Evolutionary conservation across 2,113 vertebrate genomes (phyloP).

Genomic region (Antennarius striatus): DNA sequence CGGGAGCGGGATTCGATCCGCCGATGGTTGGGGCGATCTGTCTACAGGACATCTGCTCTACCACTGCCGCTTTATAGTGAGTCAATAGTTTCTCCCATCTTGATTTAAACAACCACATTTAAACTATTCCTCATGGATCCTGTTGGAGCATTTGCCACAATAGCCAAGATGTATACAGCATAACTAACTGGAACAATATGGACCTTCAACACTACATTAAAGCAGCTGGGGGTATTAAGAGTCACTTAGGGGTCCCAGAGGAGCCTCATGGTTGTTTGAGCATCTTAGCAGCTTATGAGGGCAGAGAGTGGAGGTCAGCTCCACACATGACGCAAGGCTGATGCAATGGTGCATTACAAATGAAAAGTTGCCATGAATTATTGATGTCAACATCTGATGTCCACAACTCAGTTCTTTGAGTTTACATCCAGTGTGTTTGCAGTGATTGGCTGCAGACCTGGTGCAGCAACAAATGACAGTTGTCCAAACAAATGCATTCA

Average conservation of each 20-base stretch:
- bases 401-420: background rate
- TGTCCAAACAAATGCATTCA: conserved; percentile 55
- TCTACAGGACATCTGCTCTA: too few species aligned
- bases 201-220: conserved; percentile 27
- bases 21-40: too few species aligned
- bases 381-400: conserved; percentile 58
- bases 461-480: conserved; percentile 32
- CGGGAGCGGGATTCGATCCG: too few species aligned
- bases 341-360: conserved; percentile 62
- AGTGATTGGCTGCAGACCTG: conserved; percentile 8
- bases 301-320: conserved; percentile 55
- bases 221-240: conserved; percentile 55
- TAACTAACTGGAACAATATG: conserved; percentile 28
- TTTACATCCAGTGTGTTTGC: background rate
- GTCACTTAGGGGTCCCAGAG: conserved; percentile 59
- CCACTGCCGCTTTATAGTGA: too few species aligned
- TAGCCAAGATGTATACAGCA: background rate
- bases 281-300: conserved; percentile 40
- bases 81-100: too few species aligned
- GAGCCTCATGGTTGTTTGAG: conserved; percentile 48
- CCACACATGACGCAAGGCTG: conserved; percentile 46
- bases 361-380: conserved; percentile 60
- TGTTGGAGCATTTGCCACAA: background rate
- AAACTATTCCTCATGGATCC: too few species aligned
- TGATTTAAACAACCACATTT: too few species aligned